These are phyloP conservation scores for Neuroterus valhalla DNA, from an alignment of 1,140 invertebrate species.

Conservation along the genomic window DNA sequence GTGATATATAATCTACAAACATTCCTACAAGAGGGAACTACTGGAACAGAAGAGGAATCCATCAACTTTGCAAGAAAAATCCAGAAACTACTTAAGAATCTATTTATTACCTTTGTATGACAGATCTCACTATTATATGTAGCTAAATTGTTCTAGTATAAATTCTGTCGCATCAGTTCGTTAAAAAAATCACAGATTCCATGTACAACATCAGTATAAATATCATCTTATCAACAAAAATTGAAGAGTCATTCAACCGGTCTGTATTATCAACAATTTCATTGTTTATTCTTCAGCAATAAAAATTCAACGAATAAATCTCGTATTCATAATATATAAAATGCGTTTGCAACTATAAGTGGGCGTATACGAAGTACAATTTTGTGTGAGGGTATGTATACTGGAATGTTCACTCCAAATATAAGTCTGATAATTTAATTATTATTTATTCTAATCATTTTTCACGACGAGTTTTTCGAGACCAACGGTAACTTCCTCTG, in stretches of 20 bases:
- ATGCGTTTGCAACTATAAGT: not conserved
- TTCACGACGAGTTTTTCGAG: conserved; percentile 67
- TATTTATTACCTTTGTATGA: conserved; percentile 25
- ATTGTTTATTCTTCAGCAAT: not conserved
- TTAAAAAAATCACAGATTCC: conserved; percentile 56
- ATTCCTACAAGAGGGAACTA: not conserved
- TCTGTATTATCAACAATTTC: conserved; percentile 39
- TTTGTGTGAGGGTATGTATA: conserved; percentile 19
- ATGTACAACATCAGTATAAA: conserved; percentile 56
- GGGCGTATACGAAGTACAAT: conserved; percentile 12
- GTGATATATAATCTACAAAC: conserved; percentile 26
- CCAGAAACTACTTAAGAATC: conserved; percentile 13
- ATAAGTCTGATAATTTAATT: conserved; percentile 32
- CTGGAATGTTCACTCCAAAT: conserved; percentile 49
- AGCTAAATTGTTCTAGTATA: conserved; percentile 21
- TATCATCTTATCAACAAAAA: conserved; percentile 49
- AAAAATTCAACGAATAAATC: not conserved
- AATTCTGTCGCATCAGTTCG: conserved; percentile 36
- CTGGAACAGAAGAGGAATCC: not conserved
- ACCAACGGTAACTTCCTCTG: conserved; percentile 62
- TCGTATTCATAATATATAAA: conserved; percentile 16
- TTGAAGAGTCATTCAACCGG: conserved; percentile 47
- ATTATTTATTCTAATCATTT: conserved; percentile 40
- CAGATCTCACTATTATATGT: conserved; percentile 26
- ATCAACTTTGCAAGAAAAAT: not conserved